Percentiles rank a stretch among this genome's conserved stretches.
Conservation (phyloP, 2,113 vertebrate species). For the Promerops cafer region DNA sequence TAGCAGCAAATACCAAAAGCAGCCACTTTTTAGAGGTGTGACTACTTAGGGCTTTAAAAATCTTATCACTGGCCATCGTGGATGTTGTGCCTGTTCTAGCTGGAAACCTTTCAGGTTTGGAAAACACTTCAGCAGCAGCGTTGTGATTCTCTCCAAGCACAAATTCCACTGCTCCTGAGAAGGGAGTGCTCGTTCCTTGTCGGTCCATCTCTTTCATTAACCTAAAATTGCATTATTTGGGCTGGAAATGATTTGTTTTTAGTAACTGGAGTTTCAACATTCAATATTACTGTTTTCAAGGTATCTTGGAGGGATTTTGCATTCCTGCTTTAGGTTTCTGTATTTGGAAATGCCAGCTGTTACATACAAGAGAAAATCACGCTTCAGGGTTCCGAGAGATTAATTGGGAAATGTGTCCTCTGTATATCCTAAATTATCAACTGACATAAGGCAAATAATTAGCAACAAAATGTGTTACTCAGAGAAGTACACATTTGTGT, state of each 20-base stretch:
- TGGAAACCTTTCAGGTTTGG: neutral
- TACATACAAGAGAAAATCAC: neutral
- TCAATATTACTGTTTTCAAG: neutral
- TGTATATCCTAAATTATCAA: neutral
- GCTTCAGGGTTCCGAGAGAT: neutral
- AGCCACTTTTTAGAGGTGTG: neutral
- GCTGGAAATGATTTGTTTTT: neutral
- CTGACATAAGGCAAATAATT: constrained; percentile 40
- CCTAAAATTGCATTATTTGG: neutral
- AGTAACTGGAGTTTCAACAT: neutral
- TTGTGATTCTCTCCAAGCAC: neutral
- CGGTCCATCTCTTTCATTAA: neutral
- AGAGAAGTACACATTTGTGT: neutral
- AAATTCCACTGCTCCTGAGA: neutral
- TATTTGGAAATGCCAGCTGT: neutral
- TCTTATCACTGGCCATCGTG: neutral
- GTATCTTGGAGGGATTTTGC: neutral
- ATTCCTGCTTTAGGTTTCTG: neutral
- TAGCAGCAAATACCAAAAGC: neutral
- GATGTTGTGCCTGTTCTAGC: neutral
- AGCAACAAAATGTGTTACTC: neutral
- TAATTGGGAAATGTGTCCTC: constrained; percentile 22
- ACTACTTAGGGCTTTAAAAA: neutral
- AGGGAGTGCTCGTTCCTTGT: neutral
- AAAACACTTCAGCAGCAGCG: neutral